Evolutionary conservation across 2,797 vertebrate species (phyloP), one percentile per base, ranked within the genome.

Genomic region (Holocentrus rufus): DNA sequence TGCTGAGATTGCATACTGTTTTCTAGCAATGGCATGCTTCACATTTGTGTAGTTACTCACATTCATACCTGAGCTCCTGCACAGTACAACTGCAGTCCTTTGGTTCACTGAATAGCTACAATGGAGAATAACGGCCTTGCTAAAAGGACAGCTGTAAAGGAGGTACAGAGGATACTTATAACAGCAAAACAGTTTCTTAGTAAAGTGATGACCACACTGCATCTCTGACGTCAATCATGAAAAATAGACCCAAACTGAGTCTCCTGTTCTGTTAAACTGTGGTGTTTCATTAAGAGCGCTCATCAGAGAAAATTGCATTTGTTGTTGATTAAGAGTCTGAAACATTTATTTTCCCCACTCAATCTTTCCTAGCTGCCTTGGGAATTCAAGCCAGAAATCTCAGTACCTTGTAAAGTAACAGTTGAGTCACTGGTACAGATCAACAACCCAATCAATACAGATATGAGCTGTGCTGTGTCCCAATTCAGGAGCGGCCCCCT

Each of bases 1-100:
- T 39, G 73, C 75, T 69, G 72, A 42, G 64, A 77, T 81, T 8
- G 42, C 39, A 25, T 15, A 22, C 20, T 84, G 69, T 75, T 79
- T 88, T 86, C 69, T 80, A 82, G 76, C 82, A 64, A 13, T 17
- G 42, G 14, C 17, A 6, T 46, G 15, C 22, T n/a, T 2, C 7
- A 18, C 54, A 5, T 17, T 46, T 17, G 44, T n/a, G 3, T 1
- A 30, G 54, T 17, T 34, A n/a, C 30, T 8, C 44, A 57, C 25
- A 55, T 31, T 57, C 30, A n/a, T 9, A 56, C 7, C 18, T 34
- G 17, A 57, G 15, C 5, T 17, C 1, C 15, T 10, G 9, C 36
- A 39, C 36, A 11, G 2, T 34, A 34, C 31, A 34, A 34, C 31
- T 34, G 31, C 31, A 34, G 31, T 39, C 11, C 36, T 39, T 39